Evolutionary conservation across 2,888 invertebrate species (phyloP).

Genomic region (Melinopterus prodromus): DNA sequence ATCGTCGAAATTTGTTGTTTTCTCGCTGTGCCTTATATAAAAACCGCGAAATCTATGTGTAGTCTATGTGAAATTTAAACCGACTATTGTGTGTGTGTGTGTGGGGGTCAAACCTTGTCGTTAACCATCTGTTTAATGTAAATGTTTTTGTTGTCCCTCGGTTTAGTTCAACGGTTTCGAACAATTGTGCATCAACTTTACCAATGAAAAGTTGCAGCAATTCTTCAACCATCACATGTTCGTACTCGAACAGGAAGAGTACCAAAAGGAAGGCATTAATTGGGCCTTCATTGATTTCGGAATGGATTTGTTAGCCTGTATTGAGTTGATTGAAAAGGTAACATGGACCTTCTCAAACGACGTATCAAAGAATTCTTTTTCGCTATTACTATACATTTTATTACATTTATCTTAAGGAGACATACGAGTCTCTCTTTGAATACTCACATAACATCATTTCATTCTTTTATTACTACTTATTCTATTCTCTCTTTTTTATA

Average conservation of each 20-base stretch:
- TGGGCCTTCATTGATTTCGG: conserved; percentile 95
- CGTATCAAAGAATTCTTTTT: neutral
- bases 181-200: conserved; percentile 94
- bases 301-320: conserved; percentile 87
- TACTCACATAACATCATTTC: conserved; percentile 5
- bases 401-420: neutral
- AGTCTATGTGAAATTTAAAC: neutral
- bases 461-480: neutral
- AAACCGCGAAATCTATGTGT: neutral
- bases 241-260: conserved; percentile 93
- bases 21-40: neutral
- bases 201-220: conserved; percentile 92
- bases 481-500: neutral
- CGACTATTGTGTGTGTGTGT: neutral
- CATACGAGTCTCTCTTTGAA: neutral
- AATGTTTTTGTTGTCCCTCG: conserved; percentile 37
- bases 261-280: conserved; percentile 88
- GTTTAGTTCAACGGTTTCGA: conserved; percentile 86
- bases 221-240: conserved; percentile 97
- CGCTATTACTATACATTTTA: neutral
- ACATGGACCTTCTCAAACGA: conserved; percentile 11
- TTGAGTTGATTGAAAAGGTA: conserved; percentile 83
- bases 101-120: conserved; percentile 15
- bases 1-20: conserved; percentile 17
- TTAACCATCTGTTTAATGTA: conserved; percentile 29